Conservation (phyloP, 2,113 vertebrate species). For the Bujurquina vittata region DNA sequence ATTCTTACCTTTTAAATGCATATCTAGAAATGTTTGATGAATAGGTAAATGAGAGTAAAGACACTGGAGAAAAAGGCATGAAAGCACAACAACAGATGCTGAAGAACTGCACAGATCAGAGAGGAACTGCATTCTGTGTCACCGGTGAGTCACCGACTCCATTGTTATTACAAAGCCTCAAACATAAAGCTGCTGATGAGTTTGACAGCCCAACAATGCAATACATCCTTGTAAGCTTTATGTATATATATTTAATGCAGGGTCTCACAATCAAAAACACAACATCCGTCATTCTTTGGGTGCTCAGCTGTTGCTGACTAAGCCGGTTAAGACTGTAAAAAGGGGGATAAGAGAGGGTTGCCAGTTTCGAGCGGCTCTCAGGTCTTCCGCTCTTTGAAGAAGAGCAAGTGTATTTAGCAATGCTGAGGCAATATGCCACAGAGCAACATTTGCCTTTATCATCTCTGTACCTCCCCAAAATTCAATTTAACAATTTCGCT, state of each 20-base stretch:
- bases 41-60: neutral
- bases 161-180: neutral
- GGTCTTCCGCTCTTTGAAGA: slow-evolving; percentile 47
- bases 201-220: neutral
- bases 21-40: neutral
- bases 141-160: neutral
- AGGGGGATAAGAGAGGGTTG: slow-evolving; percentile 20
- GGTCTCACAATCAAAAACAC: slow-evolving; percentile 6
- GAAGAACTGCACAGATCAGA: neutral
- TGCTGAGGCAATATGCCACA: slow-evolving; percentile 32
- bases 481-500: slow-evolving; percentile 53
- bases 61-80: neutral
- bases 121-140: neutral
- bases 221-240: neutral
- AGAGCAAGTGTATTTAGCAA: slow-evolving; percentile 36
- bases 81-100: neutral
- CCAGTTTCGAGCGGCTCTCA: slow-evolving; percentile 36
- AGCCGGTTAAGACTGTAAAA: slow-evolving; percentile 36
- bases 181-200: neutral
- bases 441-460: slow-evolving; percentile 44
- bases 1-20: neutral
- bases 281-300: slow-evolving; percentile 1
- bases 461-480: slow-evolving; percentile 45
- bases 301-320: slow-evolving; percentile 48
- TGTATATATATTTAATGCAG: neutral